Evolutionary conservation across 2,888 invertebrate genomes (phyloP).

Genomic region (Acanthosepion lycidas): DNA sequence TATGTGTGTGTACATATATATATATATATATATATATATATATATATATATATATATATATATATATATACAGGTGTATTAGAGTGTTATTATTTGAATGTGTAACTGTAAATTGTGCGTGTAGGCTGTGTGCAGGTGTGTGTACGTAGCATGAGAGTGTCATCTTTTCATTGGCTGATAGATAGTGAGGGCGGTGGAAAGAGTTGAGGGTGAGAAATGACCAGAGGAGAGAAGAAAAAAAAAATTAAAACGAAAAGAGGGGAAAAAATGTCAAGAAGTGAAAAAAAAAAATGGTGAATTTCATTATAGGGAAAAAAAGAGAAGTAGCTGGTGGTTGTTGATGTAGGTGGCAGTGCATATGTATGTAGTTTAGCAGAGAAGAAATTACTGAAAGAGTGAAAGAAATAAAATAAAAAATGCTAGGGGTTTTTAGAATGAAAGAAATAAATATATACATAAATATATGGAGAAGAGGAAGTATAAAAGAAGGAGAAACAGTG

Average conservation of each 20-base stretch:
- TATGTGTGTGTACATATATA: no score
- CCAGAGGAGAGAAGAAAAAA: not conserved
- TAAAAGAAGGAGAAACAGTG: not conserved
- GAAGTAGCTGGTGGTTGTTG: slow-evolving; percentile 1
- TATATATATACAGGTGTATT: not conserved
- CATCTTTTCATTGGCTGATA: not conserved
- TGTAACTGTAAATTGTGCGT: not conserved
- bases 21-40: not conserved
- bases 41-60: not conserved
- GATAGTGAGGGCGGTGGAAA: not conserved
- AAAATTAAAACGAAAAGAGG: not conserved
- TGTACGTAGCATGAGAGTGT: not conserved
- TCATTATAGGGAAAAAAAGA: not conserved
- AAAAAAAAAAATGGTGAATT: not conserved
- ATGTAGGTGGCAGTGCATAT: not conserved
- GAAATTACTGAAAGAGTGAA: not conserved
- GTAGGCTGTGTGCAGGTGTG: not conserved
- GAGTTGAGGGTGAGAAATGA: not conserved
- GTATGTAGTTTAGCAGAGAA: not conserved
- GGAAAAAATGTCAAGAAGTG: not conserved
- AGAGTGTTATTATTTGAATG: not conserved
- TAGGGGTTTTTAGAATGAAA: not conserved
- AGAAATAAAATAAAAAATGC: not conserved
- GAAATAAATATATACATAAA: not conserved
- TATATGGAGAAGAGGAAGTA: not conserved